Conservation (phyloP, 2,888 invertebrate species). For the Chrysolina americana region DNA sequence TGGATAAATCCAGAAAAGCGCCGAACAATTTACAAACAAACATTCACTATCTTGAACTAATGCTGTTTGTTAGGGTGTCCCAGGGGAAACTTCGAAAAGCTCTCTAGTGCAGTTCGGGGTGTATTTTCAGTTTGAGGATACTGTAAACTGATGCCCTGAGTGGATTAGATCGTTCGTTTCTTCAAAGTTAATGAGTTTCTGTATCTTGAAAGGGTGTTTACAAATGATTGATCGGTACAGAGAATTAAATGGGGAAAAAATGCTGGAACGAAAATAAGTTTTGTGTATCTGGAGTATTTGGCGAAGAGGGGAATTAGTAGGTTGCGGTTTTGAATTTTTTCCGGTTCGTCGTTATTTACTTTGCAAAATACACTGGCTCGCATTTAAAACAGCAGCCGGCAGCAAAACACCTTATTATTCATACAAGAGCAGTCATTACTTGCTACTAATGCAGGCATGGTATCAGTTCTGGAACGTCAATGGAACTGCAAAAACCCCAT, state of each 20-base stretch:
- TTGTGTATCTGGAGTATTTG: not conserved
- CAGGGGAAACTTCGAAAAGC: not conserved
- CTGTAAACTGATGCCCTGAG: constrained; percentile 1
- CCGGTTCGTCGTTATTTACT: not conserved
- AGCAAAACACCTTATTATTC: too few relatives aligned
- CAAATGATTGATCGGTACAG: constrained; percentile 6
- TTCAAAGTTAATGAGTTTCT: constrained; percentile 16
- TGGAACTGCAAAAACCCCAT: too few relatives aligned
- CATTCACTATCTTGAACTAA: constrained; percentile 14
- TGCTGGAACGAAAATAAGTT: not conserved
- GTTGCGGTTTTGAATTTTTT: not conserved
- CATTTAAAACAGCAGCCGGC: too few relatives aligned
- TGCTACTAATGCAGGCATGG: too few relatives aligned
- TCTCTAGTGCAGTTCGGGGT: constrained; percentile 9
- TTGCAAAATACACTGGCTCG: not conserved
- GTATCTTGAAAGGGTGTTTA: constrained; percentile 4
- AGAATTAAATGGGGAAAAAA: not conserved
- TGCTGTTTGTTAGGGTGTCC: constrained; percentile 8
- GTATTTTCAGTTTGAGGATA: constrained; percentile 16
- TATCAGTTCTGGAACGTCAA: too few relatives aligned
- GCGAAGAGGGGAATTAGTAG: not conserved
- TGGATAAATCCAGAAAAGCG: not conserved
- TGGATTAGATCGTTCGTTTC: constrained; percentile 10
- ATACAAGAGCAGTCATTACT: too few relatives aligned
- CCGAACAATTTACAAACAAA: constrained; percentile 9